Evolutionary conservation across 1,140 invertebrate genomes (phyloP), one percentile per base, ranked within the genome.

Genomic region (Leptestheria dahalacensis): DNA sequence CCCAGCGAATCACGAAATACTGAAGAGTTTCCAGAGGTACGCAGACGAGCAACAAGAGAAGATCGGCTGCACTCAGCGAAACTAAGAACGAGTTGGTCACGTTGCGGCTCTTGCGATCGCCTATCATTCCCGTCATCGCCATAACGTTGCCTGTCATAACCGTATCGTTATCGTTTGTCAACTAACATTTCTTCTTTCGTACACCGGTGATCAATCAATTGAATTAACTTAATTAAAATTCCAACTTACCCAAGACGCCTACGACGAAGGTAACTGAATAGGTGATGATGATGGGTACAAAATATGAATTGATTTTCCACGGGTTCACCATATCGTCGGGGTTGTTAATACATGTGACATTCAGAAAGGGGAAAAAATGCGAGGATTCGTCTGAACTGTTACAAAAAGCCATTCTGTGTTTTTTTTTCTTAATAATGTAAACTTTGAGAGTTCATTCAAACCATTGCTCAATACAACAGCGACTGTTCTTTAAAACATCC

Each of bases 1-100:
- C 68, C 64, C 69, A 70, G 12, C 66, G 64, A 15, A 67, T 65
- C 3, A 74, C 64, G 52, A 74, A 75, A 59, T 73, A 73, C 18
- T 70, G 65, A 4, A 73, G 33, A 0, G 69, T 68, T 56, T 75
- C 73, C 52, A 74, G 62, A 2, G 74, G 74, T 12, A 69, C 69
- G 60, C 71, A 74, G 12, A 73, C 57, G 23, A 72, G 53, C n/a
- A 75, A 64, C 2, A 75, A 66, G 9, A 75, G 66, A 10, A 75
- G 65, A 57, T 75, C 74, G 3, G 73, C 71, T 3, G 68, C 67
- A 1, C 74, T 70, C 48, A 75, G 65, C 50, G 67, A 68, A 41
- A 70, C 67, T 15, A 72, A 66, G 60, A 71, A 72, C 57, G 70
- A 63, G 49, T 65, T 68, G 41, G 61, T 65, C n/a, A 33, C 58